Percentiles rank a stretch among this genome's conserved stretches.
Evolutionary conservation across 2,888 invertebrate genomes (phyloP).

Genomic region (Dryococelus australis): DNA sequence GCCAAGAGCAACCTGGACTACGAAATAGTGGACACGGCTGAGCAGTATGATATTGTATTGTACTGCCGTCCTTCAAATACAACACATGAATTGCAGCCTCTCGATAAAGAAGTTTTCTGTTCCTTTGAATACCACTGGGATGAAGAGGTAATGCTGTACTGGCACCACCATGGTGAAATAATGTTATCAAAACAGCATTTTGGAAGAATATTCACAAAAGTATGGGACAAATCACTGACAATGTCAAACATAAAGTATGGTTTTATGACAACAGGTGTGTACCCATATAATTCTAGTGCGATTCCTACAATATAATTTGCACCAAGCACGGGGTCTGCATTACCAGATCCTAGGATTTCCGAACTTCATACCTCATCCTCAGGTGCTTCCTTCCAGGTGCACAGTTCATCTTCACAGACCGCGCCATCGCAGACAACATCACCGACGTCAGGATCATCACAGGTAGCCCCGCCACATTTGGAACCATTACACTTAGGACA

Average conservation of each 20-base stretch:
- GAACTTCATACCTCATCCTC: constrained; percentile 30
- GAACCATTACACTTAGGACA: too few relatives aligned
- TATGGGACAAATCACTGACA: constrained; percentile 38
- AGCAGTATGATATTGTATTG: background rate
- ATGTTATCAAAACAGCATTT: constrained; percentile 52
- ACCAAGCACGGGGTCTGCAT: background rate
- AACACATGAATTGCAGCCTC: constrained; percentile 50
- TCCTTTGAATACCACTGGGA: constrained; percentile 55
- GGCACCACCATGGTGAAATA: constrained; percentile 49
- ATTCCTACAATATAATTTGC: background rate
- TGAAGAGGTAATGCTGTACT: constrained; percentile 52
- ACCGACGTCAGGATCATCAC: background rate
- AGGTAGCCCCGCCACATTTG: too few relatives aligned
- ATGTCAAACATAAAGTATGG: constrained; percentile 24
- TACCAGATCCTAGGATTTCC: too few relatives aligned
- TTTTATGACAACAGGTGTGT: background rate
- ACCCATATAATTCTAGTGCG: background rate
- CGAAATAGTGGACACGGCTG: constrained; percentile 44
- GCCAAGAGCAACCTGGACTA: constrained; percentile 52
- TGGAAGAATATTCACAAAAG: constrained; percentile 44
- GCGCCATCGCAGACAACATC: background rate
- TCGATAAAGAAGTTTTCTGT: constrained; percentile 54
- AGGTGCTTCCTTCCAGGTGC: background rate
- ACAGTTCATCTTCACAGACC: background rate
- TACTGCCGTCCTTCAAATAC: constrained; percentile 53